Percentiles rank a stretch among this genome's conserved stretches.
phyloP scores from a whole-genome alignment of 2,888 invertebrate genomes.

The Clivina fossor region DNA sequence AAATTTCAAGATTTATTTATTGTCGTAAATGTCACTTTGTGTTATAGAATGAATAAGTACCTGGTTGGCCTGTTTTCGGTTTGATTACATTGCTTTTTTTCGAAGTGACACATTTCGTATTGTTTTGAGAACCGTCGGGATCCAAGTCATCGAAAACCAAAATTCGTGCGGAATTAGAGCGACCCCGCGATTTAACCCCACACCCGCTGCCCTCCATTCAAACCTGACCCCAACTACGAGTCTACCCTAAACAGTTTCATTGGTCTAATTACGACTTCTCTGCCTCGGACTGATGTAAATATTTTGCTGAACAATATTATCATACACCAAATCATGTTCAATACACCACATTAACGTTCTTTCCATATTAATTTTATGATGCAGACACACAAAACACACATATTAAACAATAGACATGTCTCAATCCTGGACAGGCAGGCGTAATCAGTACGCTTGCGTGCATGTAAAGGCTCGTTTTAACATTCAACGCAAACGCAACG shows the following conservation, averaged over 20 bases:
- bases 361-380: conserved; percentile 20
- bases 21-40: conserved; percentile 6
- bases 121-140: conserved; percentile 53
- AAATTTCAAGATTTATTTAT: background rate
- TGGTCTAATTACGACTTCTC: conserved; percentile 13
- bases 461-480: conserved; percentile 14
- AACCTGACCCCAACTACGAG: conserved; percentile 30
- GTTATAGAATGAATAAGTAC: conserved; percentile 38
- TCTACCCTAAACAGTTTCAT: conserved; percentile 25
- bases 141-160: conserved; percentile 76
- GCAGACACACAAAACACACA: conserved; percentile 15
- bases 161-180: conserved; percentile 69
- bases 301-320: conserved; percentile 1
- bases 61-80: conserved; percentile 43
- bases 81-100: conserved; percentile 38
- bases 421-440: conserved; percentile 2
- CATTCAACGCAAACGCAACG: conserved; percentile 4
- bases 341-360: conserved; percentile 19
- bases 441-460: conserved; percentile 16
- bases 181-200: conserved; percentile 50
- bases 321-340: conserved; percentile 8
- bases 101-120: conserved; percentile 43
- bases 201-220: conserved; percentile 41
- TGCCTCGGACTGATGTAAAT: conserved; percentile 7
- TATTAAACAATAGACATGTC: conserved; percentile 25